A percentile compares a stretch with the other conserved stretches of the same genome.
Evolutionary conservation across 53 echinoderm and acorn worm genomes (phyloP).

Genomic region (Pentamera pediparva): DNA sequence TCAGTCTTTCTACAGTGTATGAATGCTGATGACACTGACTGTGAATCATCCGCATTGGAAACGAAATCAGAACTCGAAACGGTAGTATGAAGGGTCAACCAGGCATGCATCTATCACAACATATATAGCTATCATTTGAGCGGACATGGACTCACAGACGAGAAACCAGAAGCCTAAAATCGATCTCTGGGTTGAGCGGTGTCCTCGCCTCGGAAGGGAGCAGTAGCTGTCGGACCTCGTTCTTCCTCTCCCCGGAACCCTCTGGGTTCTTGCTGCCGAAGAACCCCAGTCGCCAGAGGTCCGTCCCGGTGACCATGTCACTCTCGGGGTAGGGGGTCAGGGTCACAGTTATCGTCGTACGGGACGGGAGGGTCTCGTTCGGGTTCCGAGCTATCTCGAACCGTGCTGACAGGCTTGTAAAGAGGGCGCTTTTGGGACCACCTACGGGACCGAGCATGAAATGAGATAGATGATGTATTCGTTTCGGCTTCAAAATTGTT

Average conservation of each 20-base stretch:
- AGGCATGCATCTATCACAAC: too few species aligned
- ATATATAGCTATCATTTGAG: background rate
- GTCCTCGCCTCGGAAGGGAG: background rate
- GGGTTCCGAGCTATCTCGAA: background rate
- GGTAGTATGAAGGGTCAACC: too few species aligned
- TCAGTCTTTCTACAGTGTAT: too few species aligned
- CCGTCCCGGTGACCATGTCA: slow-evolving; percentile 37
- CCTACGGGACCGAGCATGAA: too few species aligned
- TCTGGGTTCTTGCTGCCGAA: slow-evolving; percentile 70
- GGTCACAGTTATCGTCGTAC: background rate
- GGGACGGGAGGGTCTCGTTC: background rate
- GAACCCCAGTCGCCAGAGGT: slow-evolving; percentile 77
- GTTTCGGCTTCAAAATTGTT: too few species aligned
- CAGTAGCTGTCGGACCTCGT: slow-evolving; percentile 68
- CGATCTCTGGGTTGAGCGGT: background rate
- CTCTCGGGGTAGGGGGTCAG: background rate
- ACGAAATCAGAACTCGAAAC: too few species aligned
- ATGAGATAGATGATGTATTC: too few species aligned
- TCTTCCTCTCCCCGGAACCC: slow-evolving; percentile 66
- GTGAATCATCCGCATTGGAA: too few species aligned
- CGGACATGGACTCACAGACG: background rate
- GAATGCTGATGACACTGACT: too few species aligned
- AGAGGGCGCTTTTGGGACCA: slow-evolving; percentile 7
- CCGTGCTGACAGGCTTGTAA: background rate
- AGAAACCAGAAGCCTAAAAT: background rate